Evolutionary conservation across 2,797 vertebrate genomes (phyloP).

Genomic region (Calcarius lapponicus): DNA sequence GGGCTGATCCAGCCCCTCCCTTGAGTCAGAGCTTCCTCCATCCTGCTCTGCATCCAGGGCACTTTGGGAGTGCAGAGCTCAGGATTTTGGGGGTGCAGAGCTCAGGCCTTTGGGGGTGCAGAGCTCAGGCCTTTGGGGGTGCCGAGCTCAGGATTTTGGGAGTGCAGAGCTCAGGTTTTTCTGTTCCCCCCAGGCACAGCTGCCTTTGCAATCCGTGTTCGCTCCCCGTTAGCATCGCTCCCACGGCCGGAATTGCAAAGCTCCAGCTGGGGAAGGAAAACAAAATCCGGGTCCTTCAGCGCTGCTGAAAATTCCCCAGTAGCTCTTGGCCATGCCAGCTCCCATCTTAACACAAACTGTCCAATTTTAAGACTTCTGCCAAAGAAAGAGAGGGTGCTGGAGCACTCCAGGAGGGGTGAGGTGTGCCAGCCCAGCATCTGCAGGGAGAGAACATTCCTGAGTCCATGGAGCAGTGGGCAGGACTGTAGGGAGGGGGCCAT

Average conservation of each 20-base stretch:
- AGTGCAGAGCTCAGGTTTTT: conserved; percentile 28
- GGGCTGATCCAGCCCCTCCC: not conserved
- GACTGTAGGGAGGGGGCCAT: not conserved
- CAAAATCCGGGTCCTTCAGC: not conserved
- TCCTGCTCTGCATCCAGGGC: conserved; percentile 47
- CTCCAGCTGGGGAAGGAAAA: conserved; percentile 17
- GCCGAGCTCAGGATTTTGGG: conserved; percentile 15
- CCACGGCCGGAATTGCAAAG: not conserved
- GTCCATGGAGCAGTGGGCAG: not conserved
- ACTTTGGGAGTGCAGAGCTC: not conserved
- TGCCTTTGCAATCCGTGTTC: conserved; percentile 52
- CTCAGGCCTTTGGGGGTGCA: not conserved
- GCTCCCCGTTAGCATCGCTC: not conserved
- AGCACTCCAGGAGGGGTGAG: not conserved
- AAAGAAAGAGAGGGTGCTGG: not conserved
- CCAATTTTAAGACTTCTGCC: not conserved
- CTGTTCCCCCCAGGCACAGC: conserved; percentile 41
- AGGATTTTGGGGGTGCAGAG: conserved; percentile 29
- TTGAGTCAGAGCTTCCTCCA: conserved; percentile 15
- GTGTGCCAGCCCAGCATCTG: not conserved
- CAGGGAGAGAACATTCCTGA: not conserved
- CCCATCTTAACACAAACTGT: not conserved
- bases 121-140: conserved; percentile 12
- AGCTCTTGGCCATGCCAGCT: not conserved
- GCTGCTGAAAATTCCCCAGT: not conserved